phyloP scores from a whole-genome alignment of 2,888 invertebrate genomes.

The Galerucella pusilla region DNA sequence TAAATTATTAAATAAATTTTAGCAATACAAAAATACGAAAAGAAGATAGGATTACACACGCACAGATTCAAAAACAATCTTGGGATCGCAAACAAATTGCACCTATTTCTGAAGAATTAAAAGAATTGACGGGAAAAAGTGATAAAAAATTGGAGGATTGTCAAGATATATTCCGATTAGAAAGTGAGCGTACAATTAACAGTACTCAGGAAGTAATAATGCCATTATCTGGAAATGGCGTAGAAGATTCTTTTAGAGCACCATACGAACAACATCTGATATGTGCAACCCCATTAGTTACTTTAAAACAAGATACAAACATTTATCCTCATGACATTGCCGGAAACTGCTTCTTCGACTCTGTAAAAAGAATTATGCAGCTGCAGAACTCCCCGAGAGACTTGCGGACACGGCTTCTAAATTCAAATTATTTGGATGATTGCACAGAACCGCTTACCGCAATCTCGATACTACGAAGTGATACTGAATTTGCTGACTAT shows the following conservation, averaged over 20 bases:
- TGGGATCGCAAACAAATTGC: no score
- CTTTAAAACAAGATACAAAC: conserved; percentile 7
- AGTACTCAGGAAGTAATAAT: not conserved
- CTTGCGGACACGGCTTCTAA: not conserved
- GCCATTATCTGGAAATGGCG: not conserved
- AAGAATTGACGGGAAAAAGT: no score
- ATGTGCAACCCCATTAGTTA: conserved; percentile 5
- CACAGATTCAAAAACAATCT: no score
- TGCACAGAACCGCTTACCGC: conserved; percentile 7
- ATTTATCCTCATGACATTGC: conserved; percentile 8
- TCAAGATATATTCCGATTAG: not conserved
- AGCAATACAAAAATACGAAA: no score
- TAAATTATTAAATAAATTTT: no score
- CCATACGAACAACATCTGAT: conserved; percentile 3
- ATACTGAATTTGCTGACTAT: conserved; percentile 11
- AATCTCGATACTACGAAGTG: conserved; percentile 3
- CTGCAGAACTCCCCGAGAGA: not conserved
- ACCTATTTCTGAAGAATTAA: no score
- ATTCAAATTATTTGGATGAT: conserved; percentile 12
- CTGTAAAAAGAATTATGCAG: conserved; percentile 17
- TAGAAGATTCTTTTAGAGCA: not conserved
- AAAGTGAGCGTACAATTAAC: not conserved
- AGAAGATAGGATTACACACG: no score
- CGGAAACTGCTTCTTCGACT: conserved; percentile 15
- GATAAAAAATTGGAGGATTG: no score